Conservation (phyloP, 1,140 invertebrate species). For the Cotesia glomerata region DNA sequence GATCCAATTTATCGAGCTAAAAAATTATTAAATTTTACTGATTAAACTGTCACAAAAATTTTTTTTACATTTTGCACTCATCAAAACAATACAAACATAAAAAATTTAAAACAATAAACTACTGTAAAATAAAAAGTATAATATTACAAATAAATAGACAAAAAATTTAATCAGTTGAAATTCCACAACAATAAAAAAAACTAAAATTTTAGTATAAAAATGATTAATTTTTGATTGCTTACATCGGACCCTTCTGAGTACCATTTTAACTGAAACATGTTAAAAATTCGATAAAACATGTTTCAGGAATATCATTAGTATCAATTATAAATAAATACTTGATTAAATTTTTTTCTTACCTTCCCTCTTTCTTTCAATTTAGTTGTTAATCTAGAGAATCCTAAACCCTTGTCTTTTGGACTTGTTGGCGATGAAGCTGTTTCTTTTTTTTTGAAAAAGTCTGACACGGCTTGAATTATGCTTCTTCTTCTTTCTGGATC, state of each 20-base stretch:
- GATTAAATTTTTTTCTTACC: constrained; percentile 57
- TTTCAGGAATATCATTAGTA: constrained; percentile 18
- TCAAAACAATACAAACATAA: too few relatives aligned
- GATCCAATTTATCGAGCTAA: constrained; percentile 57
- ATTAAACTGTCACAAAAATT: background rate
- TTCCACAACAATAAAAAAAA: constrained; percentile 37
- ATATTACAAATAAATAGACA: constrained; percentile 10
- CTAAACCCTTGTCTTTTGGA: constrained; percentile 66
- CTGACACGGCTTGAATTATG: constrained; percentile 83
- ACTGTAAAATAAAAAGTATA: constrained; percentile 35
- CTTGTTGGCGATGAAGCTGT: constrained; percentile 54
- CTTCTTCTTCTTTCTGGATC: constrained; percentile 79
- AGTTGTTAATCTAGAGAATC: constrained; percentile 67
- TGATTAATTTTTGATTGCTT: constrained; percentile 51
- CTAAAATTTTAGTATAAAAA: background rate
- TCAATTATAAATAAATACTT: constrained; percentile 6
- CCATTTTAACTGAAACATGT: constrained; percentile 59
- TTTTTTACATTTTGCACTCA: too few relatives aligned
- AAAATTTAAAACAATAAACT: too few relatives aligned
- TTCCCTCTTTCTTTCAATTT: constrained; percentile 75
- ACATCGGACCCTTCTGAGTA: constrained; percentile 63
- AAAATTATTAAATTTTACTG: constrained; percentile 28
- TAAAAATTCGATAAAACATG: constrained; percentile 43
- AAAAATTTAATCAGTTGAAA: constrained; percentile 16
- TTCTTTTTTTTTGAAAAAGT: constrained; percentile 76